A percentile compares a stretch with the other conserved stretches of the same genome.
These are phyloP conservation scores for Babylonia areolata DNA, from an alignment of 1,140 invertebrate genomes.

Conservation along the genomic window DNA sequence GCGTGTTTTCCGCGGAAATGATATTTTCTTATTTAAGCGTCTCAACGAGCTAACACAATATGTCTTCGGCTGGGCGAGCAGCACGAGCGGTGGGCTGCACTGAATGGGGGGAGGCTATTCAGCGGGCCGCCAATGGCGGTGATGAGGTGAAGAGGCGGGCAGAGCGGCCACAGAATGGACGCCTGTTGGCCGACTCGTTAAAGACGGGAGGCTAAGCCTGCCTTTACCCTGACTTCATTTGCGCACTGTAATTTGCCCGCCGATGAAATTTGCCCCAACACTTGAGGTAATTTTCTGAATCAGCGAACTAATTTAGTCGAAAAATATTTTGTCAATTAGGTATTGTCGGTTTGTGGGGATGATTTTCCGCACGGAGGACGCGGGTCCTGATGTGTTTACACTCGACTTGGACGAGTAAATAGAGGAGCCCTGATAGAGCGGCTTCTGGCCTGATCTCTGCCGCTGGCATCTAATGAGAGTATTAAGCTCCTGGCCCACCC, in stretches of 20 bases:
- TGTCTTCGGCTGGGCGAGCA: constrained; percentile 12
- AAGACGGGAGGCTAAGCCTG: constrained; percentile 42
- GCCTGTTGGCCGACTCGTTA: constrained; percentile 41
- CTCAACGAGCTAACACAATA: constrained; percentile 46
- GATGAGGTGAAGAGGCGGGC: constrained; percentile 19
- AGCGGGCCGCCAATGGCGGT: constrained; percentile 8
- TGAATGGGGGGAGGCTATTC: constrained; percentile 21
- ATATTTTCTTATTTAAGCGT: constrained; percentile 40
- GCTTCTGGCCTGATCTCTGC: constrained; percentile 39
- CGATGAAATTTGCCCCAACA: constrained; percentile 49
- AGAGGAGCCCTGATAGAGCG: constrained; percentile 34
- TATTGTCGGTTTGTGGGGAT: constrained; percentile 47
- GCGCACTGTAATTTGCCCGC: constrained; percentile 39
- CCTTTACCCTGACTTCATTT: constrained; percentile 51
- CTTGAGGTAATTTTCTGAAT: constrained; percentile 51
- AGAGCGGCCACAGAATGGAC: constrained; percentile 20
- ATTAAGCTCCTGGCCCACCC: constrained; percentile 15
- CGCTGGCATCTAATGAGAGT: constrained; percentile 40
- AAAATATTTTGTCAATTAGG: constrained; percentile 55
- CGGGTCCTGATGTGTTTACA: constrained; percentile 47
- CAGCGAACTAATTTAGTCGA: constrained; percentile 51
- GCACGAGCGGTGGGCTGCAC: neutral
- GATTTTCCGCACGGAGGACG: constrained; percentile 43
- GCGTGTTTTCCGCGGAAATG: constrained; percentile 41
- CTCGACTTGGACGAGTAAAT: constrained; percentile 45